Evolutionary conservation across 2,888 invertebrate species (phyloP), one percentile per base, ranked within the genome.

Genomic region (Nomada goodeniana): DNA sequence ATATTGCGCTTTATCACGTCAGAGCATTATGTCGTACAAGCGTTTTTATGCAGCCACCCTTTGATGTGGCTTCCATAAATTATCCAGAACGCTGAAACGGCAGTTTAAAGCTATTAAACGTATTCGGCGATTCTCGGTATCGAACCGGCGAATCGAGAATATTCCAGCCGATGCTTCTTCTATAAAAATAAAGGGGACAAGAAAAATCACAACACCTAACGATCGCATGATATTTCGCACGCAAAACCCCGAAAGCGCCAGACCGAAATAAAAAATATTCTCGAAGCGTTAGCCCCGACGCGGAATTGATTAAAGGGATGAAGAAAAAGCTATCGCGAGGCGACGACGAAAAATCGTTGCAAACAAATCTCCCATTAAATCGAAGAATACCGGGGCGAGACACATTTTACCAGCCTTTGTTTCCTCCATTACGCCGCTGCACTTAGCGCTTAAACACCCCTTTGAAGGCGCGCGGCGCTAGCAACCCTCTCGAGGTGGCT

Each of bases 381-480:
- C 29, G 60, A 71, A 73, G 59, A 77, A 65, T 65, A 47, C 55
- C 23, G 7, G 36, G 26, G 52, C 47, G 59, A 44, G 65, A n/a
- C 47, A 36, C 53, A 50, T 60, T 77, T 53, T n/a, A 36, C 42
- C 13, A 9, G 29, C 15, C 47, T 59, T 69, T 55, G 61, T 63
- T 71, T 53, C 20, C 42, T 47, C 13, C 74, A 36, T 53, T 64
- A 61, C 65, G 53, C 36, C 5, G 29, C 52, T 60, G 70, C 29
- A 61, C 67, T 65, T 55, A 71, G 76, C 64, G 86, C 81, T 86
- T 81, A 84, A 86, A 84, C 82, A 76, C 75, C 52, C 71, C 76
- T 74, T 29, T 65, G 74, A 79, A 60, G 60, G 69, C 59, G 50
- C 26, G 29, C 26, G 60, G 73, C 53, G 61, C 59, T 74, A 71